Evolutionary conservation across 2,113 vertebrate species (phyloP).

Genomic region (Romanogobio albipinnatus): DNA sequence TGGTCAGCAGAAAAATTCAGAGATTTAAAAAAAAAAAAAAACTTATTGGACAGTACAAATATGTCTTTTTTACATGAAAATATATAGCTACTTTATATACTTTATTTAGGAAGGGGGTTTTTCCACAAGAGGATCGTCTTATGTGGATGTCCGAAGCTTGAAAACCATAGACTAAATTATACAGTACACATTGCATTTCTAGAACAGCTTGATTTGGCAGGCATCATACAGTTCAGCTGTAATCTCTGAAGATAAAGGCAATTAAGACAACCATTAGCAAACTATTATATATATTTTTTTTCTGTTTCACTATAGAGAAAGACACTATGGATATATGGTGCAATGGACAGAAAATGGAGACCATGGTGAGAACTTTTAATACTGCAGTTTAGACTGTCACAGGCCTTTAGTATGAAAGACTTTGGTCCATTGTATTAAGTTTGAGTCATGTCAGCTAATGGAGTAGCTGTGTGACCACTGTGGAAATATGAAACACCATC

Average conservation of each 20-base stretch:
- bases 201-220: not conserved
- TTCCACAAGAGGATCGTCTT: not conserved
- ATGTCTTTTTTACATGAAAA: not conserved
- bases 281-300: not conserved
- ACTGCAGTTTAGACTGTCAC: not conserved
- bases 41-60: not conserved
- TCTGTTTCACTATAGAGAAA: constrained; percentile 81
- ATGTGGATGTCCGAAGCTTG: not conserved
- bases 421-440: constrained; percentile 3
- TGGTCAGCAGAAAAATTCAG: no score
- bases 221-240: not conserved
- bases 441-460: not conserved
- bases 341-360: constrained; percentile 90
- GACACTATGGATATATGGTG: constrained; percentile 98
- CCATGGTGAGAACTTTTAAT: constrained; percentile 74
- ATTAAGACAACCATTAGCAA: constrained; percentile 4
- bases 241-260: not conserved
- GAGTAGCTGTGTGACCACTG: not conserved
- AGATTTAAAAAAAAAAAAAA: not conserved
- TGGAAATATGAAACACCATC: not conserved
- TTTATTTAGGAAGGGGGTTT: not conserved
- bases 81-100: not conserved
- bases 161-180: not conserved
- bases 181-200: not conserved
- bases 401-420: not conserved